Evolutionary conservation across 2,113 vertebrate species (phyloP).

Genomic region (Shinisaurus crocodilurus): DNA sequence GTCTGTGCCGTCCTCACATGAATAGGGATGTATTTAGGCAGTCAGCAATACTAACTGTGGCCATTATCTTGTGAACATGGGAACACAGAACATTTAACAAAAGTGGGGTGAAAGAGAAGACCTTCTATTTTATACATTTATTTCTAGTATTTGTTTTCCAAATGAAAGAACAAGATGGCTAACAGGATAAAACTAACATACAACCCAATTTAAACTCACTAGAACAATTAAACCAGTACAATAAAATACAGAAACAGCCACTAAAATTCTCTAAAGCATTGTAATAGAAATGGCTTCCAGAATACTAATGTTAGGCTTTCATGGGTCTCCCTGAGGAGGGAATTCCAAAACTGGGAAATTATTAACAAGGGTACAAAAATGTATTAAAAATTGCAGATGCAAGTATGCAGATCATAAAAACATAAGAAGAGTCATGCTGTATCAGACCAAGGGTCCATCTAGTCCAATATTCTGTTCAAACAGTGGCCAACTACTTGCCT

Average conservation of each 20-base stretch:
- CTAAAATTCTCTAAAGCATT: conserved; percentile 32
- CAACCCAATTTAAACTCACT: conserved; percentile 28
- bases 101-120: not conserved
- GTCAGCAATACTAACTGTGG: not conserved
- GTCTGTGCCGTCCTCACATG: not conserved
- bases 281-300: conserved; percentile 15
- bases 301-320: conserved; percentile 23
- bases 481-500: no score
- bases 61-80: not conserved
- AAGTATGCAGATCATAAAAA: not conserved
- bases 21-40: not conserved
- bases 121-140: conserved; percentile 10
- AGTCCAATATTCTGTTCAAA: no score
- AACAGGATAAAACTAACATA: conserved; percentile 31
- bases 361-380: not conserved
- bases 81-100: not conserved
- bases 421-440: no score
- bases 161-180: conserved; percentile 25
- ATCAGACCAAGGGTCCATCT: no score
- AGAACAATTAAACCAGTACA: conserved; percentile 30
- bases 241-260: conserved; percentile 34
- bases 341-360: not conserved
- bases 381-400: not conserved
- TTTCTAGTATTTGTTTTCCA: conserved; percentile 9
- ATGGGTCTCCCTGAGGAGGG: not conserved